Base-by-base conservation (phyloP, 2,797 vertebrate species). In the Cynodonichthys magdalenae region DNA sequence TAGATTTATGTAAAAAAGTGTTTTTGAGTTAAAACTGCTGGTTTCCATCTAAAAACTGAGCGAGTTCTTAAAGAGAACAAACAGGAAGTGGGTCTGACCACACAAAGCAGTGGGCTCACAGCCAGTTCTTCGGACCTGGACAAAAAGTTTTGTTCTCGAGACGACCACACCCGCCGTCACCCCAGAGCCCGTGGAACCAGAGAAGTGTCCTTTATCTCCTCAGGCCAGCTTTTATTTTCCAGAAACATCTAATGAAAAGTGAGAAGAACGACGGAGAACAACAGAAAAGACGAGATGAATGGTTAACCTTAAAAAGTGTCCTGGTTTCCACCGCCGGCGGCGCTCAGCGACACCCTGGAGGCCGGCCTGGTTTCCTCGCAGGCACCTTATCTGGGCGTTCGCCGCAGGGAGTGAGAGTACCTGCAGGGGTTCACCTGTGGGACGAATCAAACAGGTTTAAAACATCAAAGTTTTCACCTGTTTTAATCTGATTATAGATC, bases 301-400 rank as follows among this genome's bases (percentile, higher is more conserved):
- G 50, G 63, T 57, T 75, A 65, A 66, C 84, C 85, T 54, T 71
- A 48, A 88, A 72, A 74, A n/a, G 18, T 74, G 87, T 45, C 87
- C 85, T 82, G 74, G 72, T 88, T 89, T 87, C 85, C 82, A 82
- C 78, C 61, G 65, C 42, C 36, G 1, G 39, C 0, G 15, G 61
- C 15, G 5, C 44, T 49, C 53, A 10, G 59, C 5, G 24, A 65
- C 63, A 29, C 68, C 18, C 76, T 24, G 4, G 52, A 69, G 75
- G 71, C 49, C 36, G 1, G 34, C 53, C 62, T 3, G 0, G 20
- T 1, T 54, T 56, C 58, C 63, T 67, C 49, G 2, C 57, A 48
- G 56, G 24, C 3, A 54, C 48, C 60, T 0, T 42, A 48, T 19
- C 24, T 45, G 45, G 51, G 45, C 7, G 63, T 29, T 72, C 27